phyloP scores from a whole-genome alignment of 2,888 invertebrate genomes.

The Sesia apiformis region DNA sequence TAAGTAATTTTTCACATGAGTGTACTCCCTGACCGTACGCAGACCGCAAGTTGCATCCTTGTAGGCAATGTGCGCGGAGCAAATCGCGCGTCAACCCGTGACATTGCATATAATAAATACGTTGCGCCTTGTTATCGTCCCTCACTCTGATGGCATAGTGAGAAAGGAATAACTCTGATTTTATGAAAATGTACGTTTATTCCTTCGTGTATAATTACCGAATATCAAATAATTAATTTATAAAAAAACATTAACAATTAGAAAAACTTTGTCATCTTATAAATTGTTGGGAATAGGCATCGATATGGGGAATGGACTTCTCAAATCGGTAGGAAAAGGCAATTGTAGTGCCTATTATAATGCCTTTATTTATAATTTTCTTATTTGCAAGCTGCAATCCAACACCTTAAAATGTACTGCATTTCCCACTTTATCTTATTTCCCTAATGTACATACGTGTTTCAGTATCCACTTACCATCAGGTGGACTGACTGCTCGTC shows the following conservation, averaged over 20 bases:
- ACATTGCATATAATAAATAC: conserved; percentile 37
- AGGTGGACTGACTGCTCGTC: too few species aligned
- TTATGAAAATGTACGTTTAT: not conserved
- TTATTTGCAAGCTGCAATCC: too few species aligned
- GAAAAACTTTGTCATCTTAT: too few species aligned
- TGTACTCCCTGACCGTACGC: not conserved
- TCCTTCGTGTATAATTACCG: not conserved
- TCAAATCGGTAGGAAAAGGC: too few species aligned
- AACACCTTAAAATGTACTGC: too few species aligned
- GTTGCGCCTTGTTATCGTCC: conserved; percentile 46
- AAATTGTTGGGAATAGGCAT: too few species aligned
- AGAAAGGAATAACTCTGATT: not conserved
- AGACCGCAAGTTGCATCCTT: not conserved
- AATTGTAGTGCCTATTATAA: too few species aligned
- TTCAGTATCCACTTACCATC: too few species aligned
- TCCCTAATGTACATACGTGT: too few species aligned
- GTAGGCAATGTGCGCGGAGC: conserved; percentile 38
- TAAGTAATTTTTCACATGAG: not conserved
- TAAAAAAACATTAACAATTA: not conserved
- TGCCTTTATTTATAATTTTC: too few species aligned
- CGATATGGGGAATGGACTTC: too few species aligned
- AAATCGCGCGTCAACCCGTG: conserved; percentile 58
- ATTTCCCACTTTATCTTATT: too few species aligned
- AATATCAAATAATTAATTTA: not conserved
- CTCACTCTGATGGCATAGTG: conserved; percentile 1